A percentile compares a stretch with the other conserved stretches of the same genome.
These are phyloP conservation scores for Hybognathus amarus DNA, from an alignment of 2,797 vertebrate genomes.

Conservation along the genomic window DNA sequence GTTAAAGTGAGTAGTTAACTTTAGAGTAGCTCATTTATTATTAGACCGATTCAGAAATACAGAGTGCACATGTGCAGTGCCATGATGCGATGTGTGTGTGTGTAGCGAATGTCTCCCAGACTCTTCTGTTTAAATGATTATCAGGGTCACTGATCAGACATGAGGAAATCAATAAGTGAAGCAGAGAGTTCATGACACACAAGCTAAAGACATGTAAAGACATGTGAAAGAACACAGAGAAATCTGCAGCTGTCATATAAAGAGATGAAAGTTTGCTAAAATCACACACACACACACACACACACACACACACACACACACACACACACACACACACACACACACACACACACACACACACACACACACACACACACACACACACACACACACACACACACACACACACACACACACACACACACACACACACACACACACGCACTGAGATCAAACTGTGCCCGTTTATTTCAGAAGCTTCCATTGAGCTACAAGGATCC, in stretches of 20 bases:
- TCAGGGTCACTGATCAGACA: neutral
- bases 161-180: conserved; percentile 7
- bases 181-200: neutral
- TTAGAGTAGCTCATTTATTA: neutral
- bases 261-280: neutral
- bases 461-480: neutral
- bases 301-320: neutral
- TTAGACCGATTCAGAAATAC: neutral
- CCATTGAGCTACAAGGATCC: neutral
- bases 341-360: neutral
- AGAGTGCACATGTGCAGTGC: neutral
- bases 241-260: neutral
- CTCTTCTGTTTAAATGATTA: neutral
- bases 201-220: neutral
- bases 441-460: no score
- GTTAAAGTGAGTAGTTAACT: neutral
- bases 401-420: no score
- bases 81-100: neutral
- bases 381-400: accelerated
- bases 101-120: neutral
- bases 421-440: neutral
- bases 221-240: neutral
- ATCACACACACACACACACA: neutral
- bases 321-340: accelerated
- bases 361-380: neutral